Evolutionary conservation across 2,797 vertebrate genomes (phyloP), one percentile per base, ranked within the genome.

Genomic region (Oophaga sylvatica): DNA sequence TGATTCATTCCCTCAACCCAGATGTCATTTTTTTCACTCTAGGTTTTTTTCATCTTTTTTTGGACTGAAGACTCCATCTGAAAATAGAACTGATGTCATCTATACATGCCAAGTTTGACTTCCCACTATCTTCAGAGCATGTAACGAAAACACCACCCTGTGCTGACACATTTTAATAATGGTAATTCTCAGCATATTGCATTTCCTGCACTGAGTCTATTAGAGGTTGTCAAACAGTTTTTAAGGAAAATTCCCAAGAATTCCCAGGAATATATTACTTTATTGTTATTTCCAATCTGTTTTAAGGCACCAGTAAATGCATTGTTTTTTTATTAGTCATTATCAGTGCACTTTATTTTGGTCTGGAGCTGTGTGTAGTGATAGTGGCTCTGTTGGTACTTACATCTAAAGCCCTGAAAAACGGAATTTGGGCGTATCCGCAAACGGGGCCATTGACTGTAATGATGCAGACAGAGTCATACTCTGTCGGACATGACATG

Each of bases 41-140:
- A 53, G 48, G 48, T 60, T 60, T 60, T 45, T 73, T 45, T 6
- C 67, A 15, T 17, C 20, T 41, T 19, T 68, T 48, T 78, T 78
- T 63, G 9, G 15, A 13, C 56, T 11, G 11, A 22, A 62, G 20
- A 35, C 9, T 31, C 41, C 13, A 65, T 79, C 65, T 71, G 65
- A 86, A 59, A 80, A 70, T 71, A 80, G 63, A 41, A 41, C 35
- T 41, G 35, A 71, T 83, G 82, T 84, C 57, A 75, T 62, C 53
- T n/a, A 57, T 70, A 75, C 35, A 84, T 84, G 82, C 22, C 70
- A 26, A 8, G n/a, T 8, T 31, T 76, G 57, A 19, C 57, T 62
- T 22, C 26, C 70, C 73, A 45, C 12, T 41, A 41, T 59, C 10
- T 8, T 12, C 62, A 45, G 17, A 62, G 45, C 20, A 75, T 83